Evolutionary conservation across 2,113 vertebrate species (phyloP).

Genomic region (Scytalopus superciliaris): DNA sequence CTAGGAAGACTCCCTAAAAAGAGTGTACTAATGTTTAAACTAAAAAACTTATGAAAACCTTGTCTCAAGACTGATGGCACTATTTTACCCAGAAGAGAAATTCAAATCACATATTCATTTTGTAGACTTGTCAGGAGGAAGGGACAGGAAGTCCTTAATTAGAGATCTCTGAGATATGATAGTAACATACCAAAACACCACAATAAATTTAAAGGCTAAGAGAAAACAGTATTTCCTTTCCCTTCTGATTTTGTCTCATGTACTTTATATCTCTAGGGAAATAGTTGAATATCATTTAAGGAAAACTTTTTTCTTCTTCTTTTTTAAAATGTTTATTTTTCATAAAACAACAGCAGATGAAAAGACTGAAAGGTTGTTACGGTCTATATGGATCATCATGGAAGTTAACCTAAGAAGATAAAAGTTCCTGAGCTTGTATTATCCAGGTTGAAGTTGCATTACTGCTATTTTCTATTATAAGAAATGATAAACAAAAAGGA

Average conservation of each 20-base stretch:
- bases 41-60: not conserved
- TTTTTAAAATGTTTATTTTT: not conserved
- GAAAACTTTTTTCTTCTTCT: not conserved
- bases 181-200: not conserved
- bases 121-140: not conserved
- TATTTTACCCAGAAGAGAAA: not conserved
- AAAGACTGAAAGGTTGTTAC: not conserved
- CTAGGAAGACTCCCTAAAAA: not conserved
- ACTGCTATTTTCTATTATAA: slow-evolving; percentile 26
- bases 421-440: slow-evolving; percentile 11
- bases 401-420: slow-evolving; percentile 50
- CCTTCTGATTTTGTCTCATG: not conserved
- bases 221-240: not conserved
- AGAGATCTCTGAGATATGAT: not conserved
- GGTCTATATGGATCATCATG: not conserved
- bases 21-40: not conserved
- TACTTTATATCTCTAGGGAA: not conserved
- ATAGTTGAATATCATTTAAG: not conserved
- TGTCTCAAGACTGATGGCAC: not conserved
- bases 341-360: not conserved
- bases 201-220: not conserved
- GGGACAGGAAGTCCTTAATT: not conserved
- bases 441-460: slow-evolving; percentile 6
- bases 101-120: not conserved
- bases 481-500: slow-evolving; percentile 13